A percentile compares a stretch with the other conserved stretches of the same genome.
Conservation (phyloP, 2,113 vertebrate species). For the Zosterops borbonicus region DNA sequence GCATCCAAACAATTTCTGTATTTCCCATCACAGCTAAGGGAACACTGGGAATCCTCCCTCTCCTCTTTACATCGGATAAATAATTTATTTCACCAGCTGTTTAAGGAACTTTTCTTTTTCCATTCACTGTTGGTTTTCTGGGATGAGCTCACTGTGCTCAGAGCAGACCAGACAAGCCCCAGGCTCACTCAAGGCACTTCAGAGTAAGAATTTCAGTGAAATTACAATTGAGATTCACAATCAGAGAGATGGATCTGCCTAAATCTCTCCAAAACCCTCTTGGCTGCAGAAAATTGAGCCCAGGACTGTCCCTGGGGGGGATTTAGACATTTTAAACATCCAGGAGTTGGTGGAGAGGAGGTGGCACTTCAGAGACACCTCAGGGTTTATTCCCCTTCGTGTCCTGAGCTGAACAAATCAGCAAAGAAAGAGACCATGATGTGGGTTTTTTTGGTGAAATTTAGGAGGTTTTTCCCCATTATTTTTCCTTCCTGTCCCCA, state of each 20-base stretch:
- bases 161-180: not conserved
- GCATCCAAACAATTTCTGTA: not conserved
- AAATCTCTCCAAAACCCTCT: not conserved
- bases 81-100: not conserved
- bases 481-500: not conserved
- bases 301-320: not conserved
- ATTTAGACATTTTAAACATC: not conserved
- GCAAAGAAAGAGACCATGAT: fast-evolving
- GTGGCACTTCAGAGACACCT: not conserved
- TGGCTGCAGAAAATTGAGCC: not conserved
- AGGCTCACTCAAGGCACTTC: not conserved
- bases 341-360: not conserved
- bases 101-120: not conserved
- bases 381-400: not conserved
- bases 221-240: not conserved
- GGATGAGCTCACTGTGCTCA: not conserved
- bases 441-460: not conserved
- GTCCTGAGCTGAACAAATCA: not conserved
- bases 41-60: not conserved
- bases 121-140: not conserved
- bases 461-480: not conserved
- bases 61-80: not conserved
- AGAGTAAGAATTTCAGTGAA: not conserved
- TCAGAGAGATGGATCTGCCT: not conserved
- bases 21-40: not conserved